Conservation (phyloP, 2,888 invertebrate genomes). For the Acleris holmiana region DNA sequence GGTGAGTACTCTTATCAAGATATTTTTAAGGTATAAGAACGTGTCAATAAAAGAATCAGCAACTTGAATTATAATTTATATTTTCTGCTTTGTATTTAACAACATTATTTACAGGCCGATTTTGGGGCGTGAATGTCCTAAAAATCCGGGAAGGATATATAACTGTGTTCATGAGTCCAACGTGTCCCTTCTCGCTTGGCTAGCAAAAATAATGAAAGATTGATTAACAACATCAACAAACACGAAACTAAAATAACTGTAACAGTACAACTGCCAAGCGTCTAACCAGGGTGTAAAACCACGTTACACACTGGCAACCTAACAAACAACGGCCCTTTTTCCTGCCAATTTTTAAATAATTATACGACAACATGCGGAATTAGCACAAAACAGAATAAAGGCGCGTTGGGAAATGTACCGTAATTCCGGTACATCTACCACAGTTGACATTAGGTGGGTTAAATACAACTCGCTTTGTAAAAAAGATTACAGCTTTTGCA, state of each 20-base stretch:
- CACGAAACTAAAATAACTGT: constrained; percentile 10
- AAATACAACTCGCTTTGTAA: background rate
- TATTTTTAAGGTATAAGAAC: too few relatives aligned
- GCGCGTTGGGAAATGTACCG: constrained; percentile 17
- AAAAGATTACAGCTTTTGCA: background rate
- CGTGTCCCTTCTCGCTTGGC: constrained; percentile 19
- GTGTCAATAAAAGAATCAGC: too few relatives aligned
- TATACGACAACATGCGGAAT: background rate
- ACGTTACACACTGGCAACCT: background rate
- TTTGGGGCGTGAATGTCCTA: too few relatives aligned
- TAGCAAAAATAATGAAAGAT: constrained; percentile 23
- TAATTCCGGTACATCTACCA: constrained; percentile 8
- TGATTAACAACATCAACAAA: constrained; percentile 17
- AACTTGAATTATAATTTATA: too few relatives aligned
- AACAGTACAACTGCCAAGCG: constrained; percentile 9
- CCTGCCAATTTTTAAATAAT: too few relatives aligned
- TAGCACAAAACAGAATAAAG: background rate
- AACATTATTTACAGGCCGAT: too few relatives aligned
- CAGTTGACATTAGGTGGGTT: constrained; percentile 42
- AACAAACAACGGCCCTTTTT: constrained; percentile 14
- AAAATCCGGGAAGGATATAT: background rate
- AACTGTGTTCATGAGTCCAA: background rate
- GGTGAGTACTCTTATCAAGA: too few relatives aligned
- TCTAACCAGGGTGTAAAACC: constrained; percentile 1
- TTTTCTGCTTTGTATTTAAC: too few relatives aligned